A percentile compares a stretch with the other conserved stretches of the same genome.
phyloP scores from a whole-genome alignment of 1,140 invertebrate species.

The Helicoverpa armigera region DNA sequence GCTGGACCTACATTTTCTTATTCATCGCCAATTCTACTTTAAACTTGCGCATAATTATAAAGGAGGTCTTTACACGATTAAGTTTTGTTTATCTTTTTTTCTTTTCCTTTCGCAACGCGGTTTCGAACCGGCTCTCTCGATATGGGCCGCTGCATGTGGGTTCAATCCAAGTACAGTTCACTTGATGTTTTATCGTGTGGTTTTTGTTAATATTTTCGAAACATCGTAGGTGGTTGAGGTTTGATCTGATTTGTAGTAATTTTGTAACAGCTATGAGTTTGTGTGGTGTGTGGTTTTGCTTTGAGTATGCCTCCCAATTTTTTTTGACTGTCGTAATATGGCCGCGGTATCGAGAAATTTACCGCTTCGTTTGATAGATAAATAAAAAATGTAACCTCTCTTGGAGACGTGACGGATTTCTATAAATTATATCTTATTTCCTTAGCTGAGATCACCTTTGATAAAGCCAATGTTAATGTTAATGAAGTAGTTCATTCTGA shows the following conservation, averaged over 20 bases:
- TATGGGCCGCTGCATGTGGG: conserved; percentile 34
- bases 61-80: neutral
- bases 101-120: conserved; percentile 20
- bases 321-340: neutral
- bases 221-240: conserved; percentile 8
- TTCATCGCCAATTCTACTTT: neutral
- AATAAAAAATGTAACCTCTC: too few species aligned
- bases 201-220: neutral
- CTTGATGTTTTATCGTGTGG: conserved; percentile 1
- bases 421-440: too few species aligned
- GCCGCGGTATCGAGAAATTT: neutral
- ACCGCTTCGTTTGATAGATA: too few species aligned
- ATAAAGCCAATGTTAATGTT: too few species aligned
- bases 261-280: neutral
- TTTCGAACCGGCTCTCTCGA: conserved; percentile 29
- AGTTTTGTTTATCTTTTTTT: conserved; percentile 33
- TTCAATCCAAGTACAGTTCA: neutral
- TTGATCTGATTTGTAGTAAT: conserved; percentile 1
- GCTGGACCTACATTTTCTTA: neutral
- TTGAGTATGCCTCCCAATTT: neutral
- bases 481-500: too few species aligned
- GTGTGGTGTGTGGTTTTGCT: conserved; percentile 8
- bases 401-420: too few species aligned
- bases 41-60: conserved; percentile 35
- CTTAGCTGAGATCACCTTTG: too few species aligned